Percentiles rank a stretch among this genome's conserved stretches.
These are phyloP conservation scores for Damaliscus lunatus DNA, from an alignment of 2,113 vertebrate species.

Conservation along the genomic window DNA sequence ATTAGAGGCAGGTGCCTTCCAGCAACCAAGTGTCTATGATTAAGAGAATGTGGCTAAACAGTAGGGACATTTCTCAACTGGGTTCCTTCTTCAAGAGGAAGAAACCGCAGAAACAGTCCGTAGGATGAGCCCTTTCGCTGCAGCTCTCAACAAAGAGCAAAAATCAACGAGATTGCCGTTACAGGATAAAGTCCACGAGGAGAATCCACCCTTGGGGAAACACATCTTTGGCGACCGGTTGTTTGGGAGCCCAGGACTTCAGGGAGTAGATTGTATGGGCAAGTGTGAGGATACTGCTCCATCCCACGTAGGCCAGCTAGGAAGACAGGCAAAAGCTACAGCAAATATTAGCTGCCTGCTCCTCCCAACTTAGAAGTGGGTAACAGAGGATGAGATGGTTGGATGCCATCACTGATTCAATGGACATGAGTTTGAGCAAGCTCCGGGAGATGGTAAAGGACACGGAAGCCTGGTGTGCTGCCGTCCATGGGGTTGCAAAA, in stretches of 20 bases:
- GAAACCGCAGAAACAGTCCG: constrained; percentile 12
- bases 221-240: neutral
- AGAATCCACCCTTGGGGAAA: neutral
- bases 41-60: neutral
- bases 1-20: neutral
- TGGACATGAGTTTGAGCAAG: neutral
- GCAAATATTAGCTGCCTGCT: neutral
- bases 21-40: neutral
- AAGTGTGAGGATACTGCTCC: neutral
- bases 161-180: neutral
- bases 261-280: neutral
- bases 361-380: neutral
- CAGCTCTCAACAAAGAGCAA: neutral
- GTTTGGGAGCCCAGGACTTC: neutral
- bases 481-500: neutral
- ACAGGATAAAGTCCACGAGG: neutral
- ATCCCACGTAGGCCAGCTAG: neutral
- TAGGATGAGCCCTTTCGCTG: neutral
- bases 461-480: neutral
- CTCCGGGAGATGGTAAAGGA: neutral
- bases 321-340: neutral
- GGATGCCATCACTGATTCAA: neutral
- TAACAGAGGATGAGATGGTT: neutral
- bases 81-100: neutral
- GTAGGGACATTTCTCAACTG: constrained; percentile 17